Base-by-base conservation (phyloP, 2,888 invertebrate species). In the Parnassius mnemosyne region DNA sequence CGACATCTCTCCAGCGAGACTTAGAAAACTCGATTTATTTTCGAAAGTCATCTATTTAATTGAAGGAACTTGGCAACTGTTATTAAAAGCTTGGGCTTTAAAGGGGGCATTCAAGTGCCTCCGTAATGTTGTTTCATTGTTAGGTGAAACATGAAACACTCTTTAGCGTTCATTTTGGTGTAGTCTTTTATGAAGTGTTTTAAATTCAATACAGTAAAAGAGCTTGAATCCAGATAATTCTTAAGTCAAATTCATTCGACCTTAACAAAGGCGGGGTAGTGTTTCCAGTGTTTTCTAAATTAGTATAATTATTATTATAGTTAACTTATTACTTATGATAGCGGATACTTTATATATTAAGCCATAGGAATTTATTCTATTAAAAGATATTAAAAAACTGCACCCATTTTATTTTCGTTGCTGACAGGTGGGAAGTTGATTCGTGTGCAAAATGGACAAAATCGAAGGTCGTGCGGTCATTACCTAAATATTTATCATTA, bases 31-130 rank as follows among this genome's bases (percentile, higher is more conserved):
- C 75, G 73, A 78, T 77, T 78, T 77, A 76, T 77, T 78, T 74
- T 71, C 67, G 72, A 78, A 77, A 78, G 77, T 79, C 78, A 79
- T 79, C 80, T 78, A 77, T 80, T 80, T 79, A 78, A 81, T 80
- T 77, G 78, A 73, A 74, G 73, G 71, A 75, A 78, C 75, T 78
- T 76, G 69, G 67, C 71, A 71, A 74, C 73, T 75, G 69, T 69
- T 69, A 66, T 70, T 68, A 70, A 73, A 69, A 68, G 65, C 64
- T 64, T 56, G 63, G 61, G 60, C 66, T 62, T 68, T 61, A 65
- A 65, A 67, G 66, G 67, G 66, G 58, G 46, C 25, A 63, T 63
- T 69, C 67, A 61, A 71, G 69, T 68, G 62, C 66, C 69, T 58
- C 66, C 68, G 71, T 67, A 73, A 71, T 59, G 69, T 73, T 75